A percentile compares a stretch with the other conserved stretches of the same genome.
Conservation (phyloP, 1,140 invertebrate species). For the Ceratina japonica region DNA sequence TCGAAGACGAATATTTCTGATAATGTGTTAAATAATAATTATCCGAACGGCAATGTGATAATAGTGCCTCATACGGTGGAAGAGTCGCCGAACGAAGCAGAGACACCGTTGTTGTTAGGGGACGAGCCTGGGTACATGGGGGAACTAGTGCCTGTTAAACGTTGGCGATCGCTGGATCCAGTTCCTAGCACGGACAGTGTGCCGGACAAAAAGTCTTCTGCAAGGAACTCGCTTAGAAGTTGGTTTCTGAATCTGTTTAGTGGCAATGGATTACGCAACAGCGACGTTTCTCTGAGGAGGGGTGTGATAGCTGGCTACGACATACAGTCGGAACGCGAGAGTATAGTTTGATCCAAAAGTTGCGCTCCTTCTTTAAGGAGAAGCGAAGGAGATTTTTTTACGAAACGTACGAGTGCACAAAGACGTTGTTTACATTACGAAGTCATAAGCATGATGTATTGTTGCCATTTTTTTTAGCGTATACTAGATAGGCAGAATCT, state of each 20-base stretch:
- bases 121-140: slow-evolving; percentile 77
- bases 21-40: slow-evolving; percentile 80
- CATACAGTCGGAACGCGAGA: slow-evolving; percentile 79
- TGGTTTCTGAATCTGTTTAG: slow-evolving; percentile 86
- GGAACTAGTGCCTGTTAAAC: slow-evolving; percentile 82
- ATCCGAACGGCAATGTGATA: slow-evolving; percentile 80
- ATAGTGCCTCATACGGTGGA: slow-evolving; percentile 67
- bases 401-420: slow-evolving; percentile 25
- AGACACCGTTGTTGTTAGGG: slow-evolving; percentile 81
- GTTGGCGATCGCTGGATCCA: slow-evolving; percentile 89
- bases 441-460: slow-evolving; percentile 67
- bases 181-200: slow-evolving; percentile 75
- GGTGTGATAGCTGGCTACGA: slow-evolving; percentile 77
- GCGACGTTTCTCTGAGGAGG: slow-evolving; percentile 83
- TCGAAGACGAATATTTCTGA: slow-evolving; percentile 76
- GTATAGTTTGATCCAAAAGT: slow-evolving; percentile 74
- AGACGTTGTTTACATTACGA: slow-evolving; percentile 18
- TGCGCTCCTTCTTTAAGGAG: slow-evolving; percentile 8
- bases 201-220: slow-evolving; percentile 78
- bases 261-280: slow-evolving; percentile 82
- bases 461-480: slow-evolving; percentile 71
- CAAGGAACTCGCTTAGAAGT: slow-evolving; percentile 82
- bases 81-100: slow-evolving; percentile 71
- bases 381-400: slow-evolving; percentile 31
- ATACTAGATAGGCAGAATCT: slow-evolving; percentile 70